A percentile compares a stretch with the other conserved stretches of the same genome.
These are phyloP conservation scores for Crocallis elinguaria DNA, from an alignment of 2,888 invertebrate genomes.

Conservation along the genomic window DNA sequence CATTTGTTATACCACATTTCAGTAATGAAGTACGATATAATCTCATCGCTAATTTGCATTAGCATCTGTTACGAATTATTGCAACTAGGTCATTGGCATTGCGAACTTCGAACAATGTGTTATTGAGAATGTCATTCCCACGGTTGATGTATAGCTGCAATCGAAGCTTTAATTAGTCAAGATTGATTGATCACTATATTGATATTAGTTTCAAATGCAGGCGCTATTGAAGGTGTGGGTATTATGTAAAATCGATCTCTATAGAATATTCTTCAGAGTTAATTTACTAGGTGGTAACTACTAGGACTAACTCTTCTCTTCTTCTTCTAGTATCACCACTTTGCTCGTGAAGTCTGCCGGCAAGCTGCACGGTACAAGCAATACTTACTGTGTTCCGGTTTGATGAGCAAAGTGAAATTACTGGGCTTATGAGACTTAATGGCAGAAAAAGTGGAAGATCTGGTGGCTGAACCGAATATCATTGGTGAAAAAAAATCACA, in stretches of 20 bases:
- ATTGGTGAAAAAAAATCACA: too few species aligned
- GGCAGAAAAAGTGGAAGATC: too few species aligned
- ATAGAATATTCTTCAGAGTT: too few species aligned
- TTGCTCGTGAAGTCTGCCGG: too few species aligned
- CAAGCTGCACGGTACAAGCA: too few species aligned
- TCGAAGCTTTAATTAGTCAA: conserved; percentile 20
- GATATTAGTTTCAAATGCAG: background rate
- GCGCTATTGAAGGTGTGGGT: background rate
- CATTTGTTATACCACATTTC: conserved; percentile 14
- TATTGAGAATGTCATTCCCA: conserved; percentile 19
- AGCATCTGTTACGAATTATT: conserved; percentile 29
- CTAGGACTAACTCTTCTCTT: too few species aligned
- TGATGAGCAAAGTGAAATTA: too few species aligned
- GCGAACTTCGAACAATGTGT: conserved; percentile 22
- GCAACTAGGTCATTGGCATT: conserved; percentile 35
- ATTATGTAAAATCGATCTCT: background rate
- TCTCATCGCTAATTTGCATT: conserved; percentile 25
- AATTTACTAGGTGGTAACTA: too few species aligned
- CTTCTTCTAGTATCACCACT: too few species aligned
- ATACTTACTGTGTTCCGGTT: too few species aligned
- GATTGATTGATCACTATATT: conserved; percentile 15
- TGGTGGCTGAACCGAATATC: too few species aligned
- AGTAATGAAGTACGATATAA: conserved; percentile 20
- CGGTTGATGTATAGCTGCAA: conserved; percentile 12
- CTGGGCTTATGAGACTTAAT: too few species aligned